phyloP scores from a whole-genome alignment of 92 coral and sea anemone species.

The Umimayanthus chanpuru region DNA sequence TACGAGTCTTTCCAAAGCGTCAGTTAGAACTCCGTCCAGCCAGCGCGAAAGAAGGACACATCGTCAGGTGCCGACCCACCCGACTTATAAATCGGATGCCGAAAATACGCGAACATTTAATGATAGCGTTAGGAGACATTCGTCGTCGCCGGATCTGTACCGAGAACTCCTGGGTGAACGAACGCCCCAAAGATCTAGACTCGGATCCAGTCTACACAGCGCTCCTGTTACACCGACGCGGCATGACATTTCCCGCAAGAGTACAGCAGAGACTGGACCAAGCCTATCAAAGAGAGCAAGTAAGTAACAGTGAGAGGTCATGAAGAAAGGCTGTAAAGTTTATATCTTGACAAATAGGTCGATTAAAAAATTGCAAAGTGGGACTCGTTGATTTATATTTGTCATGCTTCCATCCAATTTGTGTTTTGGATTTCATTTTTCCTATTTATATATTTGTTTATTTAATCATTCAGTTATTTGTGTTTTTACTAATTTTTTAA shows the following conservation, averaged over 20 bases:
- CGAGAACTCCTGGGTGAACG: constrained; percentile 56
- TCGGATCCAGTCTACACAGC: constrained; percentile 53
- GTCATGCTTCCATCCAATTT: no score
- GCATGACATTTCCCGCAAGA: constrained; percentile 55
- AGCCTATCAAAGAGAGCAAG: constrained; percentile 47
- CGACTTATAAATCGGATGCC: constrained; percentile 70
- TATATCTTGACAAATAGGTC: no score
- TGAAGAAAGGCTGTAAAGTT: no score
- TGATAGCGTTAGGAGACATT: constrained; percentile 68
- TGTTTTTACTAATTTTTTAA: no score
- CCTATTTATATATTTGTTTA: no score
- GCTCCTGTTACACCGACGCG: constrained; percentile 56
- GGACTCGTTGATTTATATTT: no score
- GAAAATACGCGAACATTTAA: constrained; percentile 67
- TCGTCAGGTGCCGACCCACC: constrained; percentile 78
- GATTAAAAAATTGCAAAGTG: no score
- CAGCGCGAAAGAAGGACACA: constrained; percentile 84
- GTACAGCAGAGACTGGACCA: constrained; percentile 38
- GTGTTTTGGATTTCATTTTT: no score
- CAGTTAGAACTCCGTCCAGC: constrained; percentile 65
- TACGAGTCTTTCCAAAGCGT: constrained; percentile 64
- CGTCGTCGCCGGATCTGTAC: constrained; percentile 79
- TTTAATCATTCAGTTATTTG: no score
- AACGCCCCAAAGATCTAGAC: constrained; percentile 47
- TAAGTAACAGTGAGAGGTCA: constrained; percentile 24